Evolutionary conservation across 2,113 vertebrate species (phyloP), one percentile per base, ranked within the genome.

Genomic region (Callithrix jacchus): DNA sequence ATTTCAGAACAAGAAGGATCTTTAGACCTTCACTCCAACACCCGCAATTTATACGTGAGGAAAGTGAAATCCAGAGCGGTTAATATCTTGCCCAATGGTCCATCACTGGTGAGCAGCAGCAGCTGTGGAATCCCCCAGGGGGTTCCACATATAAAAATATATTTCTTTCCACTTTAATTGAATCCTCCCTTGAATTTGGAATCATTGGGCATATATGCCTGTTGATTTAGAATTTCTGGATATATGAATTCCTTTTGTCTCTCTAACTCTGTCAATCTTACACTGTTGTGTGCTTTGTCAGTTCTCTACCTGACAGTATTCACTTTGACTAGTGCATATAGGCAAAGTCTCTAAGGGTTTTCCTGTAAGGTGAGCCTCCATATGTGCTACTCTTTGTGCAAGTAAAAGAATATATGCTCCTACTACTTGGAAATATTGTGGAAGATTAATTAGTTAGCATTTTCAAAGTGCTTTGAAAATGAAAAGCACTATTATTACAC

Each of bases 391-490:
- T n/a, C 25, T 80, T 10, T 27, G 40, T 54, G 32, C 25, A 81
- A 58, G 37, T 3, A 12, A 25, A 61, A 25, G 61, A 71, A 56
- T 83, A 58, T 70, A 71, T 13, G 18, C 92, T 68, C 49, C 49
- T 66, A 54, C 40, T 79, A 84, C 74, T 94, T 94, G 89, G 68
- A 96, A 95, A 87, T 83, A 91, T 35, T 95, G 89, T 49, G 74
- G 91, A 40, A 76, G 94, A 92, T 97, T 96, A 96, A 96, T 96
- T 96, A 95, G 94, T 79, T 91, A 84, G 84, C 86, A 87, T 97
- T 95, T 95, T 81, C 94, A 91, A 96, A 96, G 90, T 80, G 85
- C 73, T 97, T 96, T 95, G 93, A 84, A 95, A 98, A 97, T 96
- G 77, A 98, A 96, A 91, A 95, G 87, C 56, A 73, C 94, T 76